Evolutionary conservation across 2,888 invertebrate genomes (phyloP).

Genomic region (Oscheius myriophilus): DNA sequence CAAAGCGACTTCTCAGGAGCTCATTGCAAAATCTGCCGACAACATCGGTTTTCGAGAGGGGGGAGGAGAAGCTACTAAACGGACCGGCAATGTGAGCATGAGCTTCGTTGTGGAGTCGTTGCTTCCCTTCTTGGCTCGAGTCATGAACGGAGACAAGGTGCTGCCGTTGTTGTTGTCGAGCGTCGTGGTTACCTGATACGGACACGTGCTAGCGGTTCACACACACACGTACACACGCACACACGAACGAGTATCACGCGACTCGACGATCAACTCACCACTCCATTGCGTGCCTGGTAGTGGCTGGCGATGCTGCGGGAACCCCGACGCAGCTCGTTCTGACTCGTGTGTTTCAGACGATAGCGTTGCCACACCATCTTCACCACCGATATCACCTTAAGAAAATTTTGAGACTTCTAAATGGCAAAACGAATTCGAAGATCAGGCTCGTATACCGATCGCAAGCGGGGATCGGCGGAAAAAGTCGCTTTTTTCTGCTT

Average conservation of each 20-base stretch:
- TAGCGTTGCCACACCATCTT: slow-evolving; percentile 65
- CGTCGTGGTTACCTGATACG: slow-evolving; percentile 38
- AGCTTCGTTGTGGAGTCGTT: slow-evolving; percentile 54
- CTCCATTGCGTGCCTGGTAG: slow-evolving; percentile 62
- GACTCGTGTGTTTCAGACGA: slow-evolving; percentile 63
- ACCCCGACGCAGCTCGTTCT: slow-evolving; percentile 63
- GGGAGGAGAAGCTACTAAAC: not conserved
- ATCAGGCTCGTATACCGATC: no score
- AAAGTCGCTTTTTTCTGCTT: no score
- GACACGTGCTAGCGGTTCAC: slow-evolving; percentile 5
- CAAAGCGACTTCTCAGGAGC: not conserved
- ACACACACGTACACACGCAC: slow-evolving; percentile 4
- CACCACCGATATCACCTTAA: slow-evolving; percentile 66
- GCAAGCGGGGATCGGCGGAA: not conserved
- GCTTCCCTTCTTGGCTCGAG: slow-evolving; percentile 49
- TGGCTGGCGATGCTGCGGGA: slow-evolving; percentile 64
- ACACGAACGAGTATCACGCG: not conserved
- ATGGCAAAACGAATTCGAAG: no score
- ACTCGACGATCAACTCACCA: slow-evolving; percentile 14
- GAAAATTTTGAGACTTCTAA: no score
- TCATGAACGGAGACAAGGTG: slow-evolving; percentile 35
- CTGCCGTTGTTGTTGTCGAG: slow-evolving; percentile 30
- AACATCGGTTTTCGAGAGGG: not conserved
- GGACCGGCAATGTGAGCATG: slow-evolving; percentile 30
- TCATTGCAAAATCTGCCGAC: not conserved